Conservation (phyloP, 2,888 invertebrate genomes). For the Pachliopta kotzebuea region DNA sequence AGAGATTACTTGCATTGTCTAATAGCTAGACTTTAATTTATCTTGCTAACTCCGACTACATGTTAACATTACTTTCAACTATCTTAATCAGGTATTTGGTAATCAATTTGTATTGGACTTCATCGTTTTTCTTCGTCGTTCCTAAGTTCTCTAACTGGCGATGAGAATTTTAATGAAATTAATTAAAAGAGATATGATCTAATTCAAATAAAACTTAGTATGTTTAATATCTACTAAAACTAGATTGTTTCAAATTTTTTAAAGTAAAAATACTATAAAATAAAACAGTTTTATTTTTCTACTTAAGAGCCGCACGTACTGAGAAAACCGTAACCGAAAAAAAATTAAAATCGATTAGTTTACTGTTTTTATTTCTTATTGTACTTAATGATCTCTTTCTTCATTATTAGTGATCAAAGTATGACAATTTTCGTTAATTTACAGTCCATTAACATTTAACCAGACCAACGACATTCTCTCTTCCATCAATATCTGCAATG, state of each 20-base stretch:
- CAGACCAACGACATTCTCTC: background rate
- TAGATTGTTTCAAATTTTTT: background rate
- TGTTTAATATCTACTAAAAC: background rate
- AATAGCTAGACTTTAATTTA: background rate
- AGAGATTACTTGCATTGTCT: constrained; percentile 26
- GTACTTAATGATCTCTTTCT: constrained; percentile 1
- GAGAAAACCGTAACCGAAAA: background rate
- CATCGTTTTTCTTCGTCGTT: too few relatives aligned
- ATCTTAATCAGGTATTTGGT: too few relatives aligned
- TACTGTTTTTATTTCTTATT: background rate
- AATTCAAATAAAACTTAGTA: too few relatives aligned
- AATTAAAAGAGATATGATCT: too few relatives aligned
- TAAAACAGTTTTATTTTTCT: too few relatives aligned
- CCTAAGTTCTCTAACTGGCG: too few relatives aligned
- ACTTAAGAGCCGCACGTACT: too few relatives aligned
- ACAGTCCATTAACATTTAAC: constrained; percentile 20
- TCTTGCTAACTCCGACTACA: background rate
- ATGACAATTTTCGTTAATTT: constrained; percentile 6
- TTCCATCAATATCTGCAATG: constrained; percentile 1
- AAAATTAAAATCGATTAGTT: background rate
- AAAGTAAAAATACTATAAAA: background rate
- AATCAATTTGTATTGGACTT: too few relatives aligned
- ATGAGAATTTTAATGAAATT: too few relatives aligned
- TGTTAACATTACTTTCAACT: background rate
- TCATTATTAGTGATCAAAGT: constrained; percentile 7